Evolutionary conservation across 2,888 invertebrate species (phyloP), one percentile per base, ranked within the genome.

Genomic region (Pollenia angustigena): DNA sequence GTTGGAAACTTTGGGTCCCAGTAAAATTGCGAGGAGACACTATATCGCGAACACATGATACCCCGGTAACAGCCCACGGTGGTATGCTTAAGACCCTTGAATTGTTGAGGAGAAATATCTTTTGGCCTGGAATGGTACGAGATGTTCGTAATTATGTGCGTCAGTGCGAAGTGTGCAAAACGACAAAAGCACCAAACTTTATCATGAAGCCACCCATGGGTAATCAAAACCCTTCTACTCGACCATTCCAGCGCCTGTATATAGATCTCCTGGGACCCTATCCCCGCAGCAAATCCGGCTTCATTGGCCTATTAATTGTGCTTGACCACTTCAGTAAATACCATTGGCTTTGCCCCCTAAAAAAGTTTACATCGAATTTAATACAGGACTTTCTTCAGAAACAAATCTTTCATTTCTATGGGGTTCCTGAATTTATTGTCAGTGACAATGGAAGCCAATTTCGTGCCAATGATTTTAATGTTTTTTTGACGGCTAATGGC

Each of bases 381-480:
- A 72, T 82, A 12, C 46, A 48, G 6, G 40, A 75, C 0, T 18
- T 56, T 48, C 7, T 81, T 7, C n/a, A 44, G 14, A 52, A 50
- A 56, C 11, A 64, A 12, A 72, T 81, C 10, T 81, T 81, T n/a
- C 60, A 60, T 32, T 11, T 86, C n/a, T 90, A 89, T 87, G 90
- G 89, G 1, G 52, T 52, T 11, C 52, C 52, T 0, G 52, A 52
- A n/a, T 89, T 46, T 8, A 62, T 89, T n/a, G 88, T 90, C 7
- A 81, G 81, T 18, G 90, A 91, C 48, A 91, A 90, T 81, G 90
- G 90, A 7, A 56, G 79, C 4, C 90, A 90, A 74, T 90, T 89
- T 84, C 69, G 72, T 14, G 54, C 86, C 4, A 84, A 75, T n/a
- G 50, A 82, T 58, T 89, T 88, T 48, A 80, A 88, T 16, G n/a